Percentiles rank a stretch among this genome's conserved stretches.
These are phyloP conservation scores for Heteromormyrus szaboi DNA, from an alignment of 2,797 vertebrate species.

Conservation along the genomic window DNA sequence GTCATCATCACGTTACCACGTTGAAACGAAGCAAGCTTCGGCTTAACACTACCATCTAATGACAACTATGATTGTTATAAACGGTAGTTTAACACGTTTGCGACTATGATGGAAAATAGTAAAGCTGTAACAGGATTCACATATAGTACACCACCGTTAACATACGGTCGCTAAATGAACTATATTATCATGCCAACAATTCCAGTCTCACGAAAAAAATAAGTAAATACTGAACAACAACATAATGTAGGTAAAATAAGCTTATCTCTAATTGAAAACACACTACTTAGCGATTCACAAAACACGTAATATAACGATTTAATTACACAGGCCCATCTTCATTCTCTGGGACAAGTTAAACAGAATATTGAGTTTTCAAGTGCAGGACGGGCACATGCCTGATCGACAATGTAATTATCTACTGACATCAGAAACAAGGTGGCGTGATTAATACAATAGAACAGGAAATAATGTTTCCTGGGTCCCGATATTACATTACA, in stretches of 20 bases:
- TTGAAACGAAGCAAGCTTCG: not conserved
- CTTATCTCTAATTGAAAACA: too few species aligned
- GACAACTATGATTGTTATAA: not conserved
- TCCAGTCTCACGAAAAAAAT: not conserved
- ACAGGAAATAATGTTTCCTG: not conserved
- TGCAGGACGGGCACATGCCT: too few species aligned
- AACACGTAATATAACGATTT: too few species aligned
- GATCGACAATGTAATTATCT: too few species aligned
- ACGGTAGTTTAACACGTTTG: not conserved
- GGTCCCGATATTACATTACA: not conserved
- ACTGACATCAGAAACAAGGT: not conserved
- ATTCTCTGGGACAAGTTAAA: too few species aligned
- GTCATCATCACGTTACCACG: not conserved
- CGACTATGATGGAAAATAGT: not conserved
- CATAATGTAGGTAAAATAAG: too few species aligned
- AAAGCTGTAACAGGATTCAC: not conserved
- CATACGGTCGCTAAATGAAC: not conserved
- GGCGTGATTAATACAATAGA: not conserved
- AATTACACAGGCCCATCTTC: too few species aligned
- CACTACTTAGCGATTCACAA: too few species aligned
- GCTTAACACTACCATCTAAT: not conserved
- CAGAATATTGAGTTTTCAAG: too few species aligned
- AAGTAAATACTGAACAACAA: not conserved
- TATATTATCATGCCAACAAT: not conserved
- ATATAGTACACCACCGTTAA: not conserved